Evolutionary conservation across 2,797 vertebrate species (phyloP), one percentile per base, ranked within the genome.

Genomic region (Paramormyrops hopkinsi): DNA sequence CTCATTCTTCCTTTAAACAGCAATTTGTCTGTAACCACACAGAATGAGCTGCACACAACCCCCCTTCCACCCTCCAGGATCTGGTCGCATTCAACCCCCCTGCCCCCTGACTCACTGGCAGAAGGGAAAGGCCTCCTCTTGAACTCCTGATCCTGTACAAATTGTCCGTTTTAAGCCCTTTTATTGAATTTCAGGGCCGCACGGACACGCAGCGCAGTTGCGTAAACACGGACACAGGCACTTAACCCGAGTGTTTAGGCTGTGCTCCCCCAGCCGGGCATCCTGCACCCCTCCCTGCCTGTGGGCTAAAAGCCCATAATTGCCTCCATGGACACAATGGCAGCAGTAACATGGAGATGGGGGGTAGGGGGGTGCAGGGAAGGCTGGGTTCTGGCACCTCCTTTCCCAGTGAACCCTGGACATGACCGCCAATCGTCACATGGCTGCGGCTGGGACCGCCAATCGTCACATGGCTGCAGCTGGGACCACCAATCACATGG

Each of bases 71-170:
- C 44, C 41, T n/a, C 76, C 79, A 50, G 82, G 82, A 84, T 5
- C 7, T 25, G n/a, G 44, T 46, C 46, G 4, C 46, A 50, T 48
- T 50, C 46, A n/a, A 48, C 37, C 37, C 73, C 41, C 33, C 37
- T 19, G 25, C 73, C 3, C 44, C 9, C 82, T 25, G 41, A 51
- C 82, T 84, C 46, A 51, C 46, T 84, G 46, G 82, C 82, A 51
- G 46, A 48, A 84, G 8, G 41, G 82, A 48, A 44, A 88, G 44
- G 17, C 88, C 82, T 84, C n/a, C 82, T 84, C 82, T 84, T 51
- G 46, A 79, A 79, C 73, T 79, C 73, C 37, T 79, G 73, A 79
- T 48, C 46, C 82, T 50, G 82, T n/a, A 84, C 82, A 84, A 51
- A 84, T 29, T 48, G 82, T 8, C 46, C 19, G 12, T 79, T 79